These are phyloP conservation scores for Xestoiulus laeticollis DNA, from an alignment of 2,888 invertebrate species.

Conservation along the genomic window DNA sequence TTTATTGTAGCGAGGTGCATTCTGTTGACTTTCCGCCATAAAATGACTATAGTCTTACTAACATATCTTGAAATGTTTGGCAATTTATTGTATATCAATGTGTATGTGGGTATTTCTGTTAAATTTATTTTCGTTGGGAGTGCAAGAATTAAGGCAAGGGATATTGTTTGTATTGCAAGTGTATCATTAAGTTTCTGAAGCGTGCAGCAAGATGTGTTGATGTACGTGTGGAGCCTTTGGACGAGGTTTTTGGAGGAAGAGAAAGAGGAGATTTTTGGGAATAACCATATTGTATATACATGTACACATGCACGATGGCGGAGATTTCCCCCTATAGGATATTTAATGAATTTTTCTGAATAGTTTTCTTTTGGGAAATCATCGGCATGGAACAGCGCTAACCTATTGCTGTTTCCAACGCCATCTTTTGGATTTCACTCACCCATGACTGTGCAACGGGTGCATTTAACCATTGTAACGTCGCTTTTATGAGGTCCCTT, in stretches of 20 bases:
- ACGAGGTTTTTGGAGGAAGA: neutral
- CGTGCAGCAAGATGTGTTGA: neutral
- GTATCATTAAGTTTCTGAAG: neutral
- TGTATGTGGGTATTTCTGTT: too few species aligned
- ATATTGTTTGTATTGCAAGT: too few species aligned
- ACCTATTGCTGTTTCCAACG: constrained; percentile 45
- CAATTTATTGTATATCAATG: too few species aligned
- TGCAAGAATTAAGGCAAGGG: too few species aligned
- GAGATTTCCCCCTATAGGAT: constrained; percentile 16
- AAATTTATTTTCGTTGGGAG: too few species aligned
- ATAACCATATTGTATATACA: neutral
- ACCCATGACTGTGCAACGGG: constrained; percentile 36
- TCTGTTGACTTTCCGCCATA: too few species aligned
- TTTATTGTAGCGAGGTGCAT: too few species aligned
- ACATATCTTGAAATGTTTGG: too few species aligned
- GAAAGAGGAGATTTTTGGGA: neutral
- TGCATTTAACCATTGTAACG: constrained; percentile 22
- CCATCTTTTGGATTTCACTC: constrained; percentile 45
- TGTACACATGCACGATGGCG: neutral
- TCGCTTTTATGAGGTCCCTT: constrained; percentile 44
- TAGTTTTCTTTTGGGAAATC: constrained; percentile 39
- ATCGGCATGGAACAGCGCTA: constrained; percentile 44
- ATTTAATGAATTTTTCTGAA: constrained; percentile 44
- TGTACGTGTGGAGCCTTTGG: too few species aligned
- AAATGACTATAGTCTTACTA: too few species aligned